A percentile compares a stretch with the other conserved stretches of the same genome.
Evolutionary conservation across 2,797 vertebrate species (phyloP).

Genomic region (Enteromius trimaculatus): DNA sequence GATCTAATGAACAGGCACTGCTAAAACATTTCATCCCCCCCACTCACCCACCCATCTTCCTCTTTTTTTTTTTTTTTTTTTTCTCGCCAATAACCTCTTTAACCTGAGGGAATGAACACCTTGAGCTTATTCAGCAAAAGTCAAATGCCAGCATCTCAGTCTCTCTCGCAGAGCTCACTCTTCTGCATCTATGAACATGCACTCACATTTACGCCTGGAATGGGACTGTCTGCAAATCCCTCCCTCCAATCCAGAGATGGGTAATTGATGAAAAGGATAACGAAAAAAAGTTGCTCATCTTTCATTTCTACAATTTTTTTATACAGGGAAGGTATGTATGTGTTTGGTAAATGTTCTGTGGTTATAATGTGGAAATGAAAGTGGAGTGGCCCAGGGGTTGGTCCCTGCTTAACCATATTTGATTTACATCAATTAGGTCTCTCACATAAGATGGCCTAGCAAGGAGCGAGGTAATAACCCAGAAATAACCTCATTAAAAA

Average conservation of each 20-base stretch:
- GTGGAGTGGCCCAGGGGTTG: constrained; percentile 74
- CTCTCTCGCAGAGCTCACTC: constrained; percentile 82
- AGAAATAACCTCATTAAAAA: constrained; percentile 99
- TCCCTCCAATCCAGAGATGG: constrained; percentile 65
- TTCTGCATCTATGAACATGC: constrained; percentile 86
- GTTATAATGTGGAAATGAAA: constrained; percentile 55
- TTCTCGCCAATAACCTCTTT: constrained; percentile 68
- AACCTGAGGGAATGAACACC: constrained; percentile 78
- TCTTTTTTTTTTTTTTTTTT: constrained; percentile 51
- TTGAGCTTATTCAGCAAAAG: constrained; percentile 96
- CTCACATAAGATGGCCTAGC: constrained; percentile 94
- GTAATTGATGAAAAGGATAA: constrained; percentile 71
- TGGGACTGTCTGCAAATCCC: constrained; percentile 74
- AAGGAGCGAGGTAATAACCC: constrained; percentile 98
- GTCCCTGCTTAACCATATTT: constrained; percentile 86
- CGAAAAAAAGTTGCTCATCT: constrained; percentile 36
- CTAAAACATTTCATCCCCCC: constrained; percentile 61
- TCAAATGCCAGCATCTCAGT: constrained; percentile 89
- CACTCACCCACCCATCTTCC: constrained; percentile 68
- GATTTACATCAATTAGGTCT: constrained; percentile 97
- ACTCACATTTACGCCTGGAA: constrained; percentile 82
- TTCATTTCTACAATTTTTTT: neutral
- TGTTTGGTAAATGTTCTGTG: constrained; percentile 46
- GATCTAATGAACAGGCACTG: constrained; percentile 71
- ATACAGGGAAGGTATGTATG: constrained; percentile 14